Base-by-base conservation (phyloP, 2,797 vertebrate genomes). In the Pseudotriccus pelzelni region DNA sequence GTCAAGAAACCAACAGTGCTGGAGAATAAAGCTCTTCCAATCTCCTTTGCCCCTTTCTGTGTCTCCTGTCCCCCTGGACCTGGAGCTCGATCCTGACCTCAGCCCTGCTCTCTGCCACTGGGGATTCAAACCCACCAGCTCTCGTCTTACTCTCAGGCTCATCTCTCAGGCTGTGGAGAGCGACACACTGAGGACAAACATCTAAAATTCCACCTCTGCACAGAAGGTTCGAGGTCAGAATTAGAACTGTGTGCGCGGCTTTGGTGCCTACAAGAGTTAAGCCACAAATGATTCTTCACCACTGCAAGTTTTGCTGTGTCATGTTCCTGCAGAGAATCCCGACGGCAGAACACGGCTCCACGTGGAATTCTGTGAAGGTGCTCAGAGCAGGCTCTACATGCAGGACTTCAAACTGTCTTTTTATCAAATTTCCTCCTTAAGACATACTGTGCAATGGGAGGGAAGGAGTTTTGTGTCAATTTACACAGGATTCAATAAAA, bases 401-500 rank as follows among this genome's bases (percentile, higher is more conserved):
- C 9, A 79, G 53, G 47, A 50, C 32, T 70, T 59, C 36, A 58
- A 89, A 53, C n/a, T 25, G 4, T 5, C 13, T 79, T 72, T 81
- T 27, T 11, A 59, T 62, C n/a, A 69, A 3, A 50, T 79, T 55
- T 53, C 39, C 41, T 84, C 47, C 49, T 70, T 37, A 74, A 53
- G 41, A 84, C 30, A 72, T 21, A 32, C 37, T 50, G 44, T 70
- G 63, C 63, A 89, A 73, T 41, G 22, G 72, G 86, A 82, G 28
- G 50, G 72, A 90, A 95, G 73, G 11, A 67, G 60, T 74, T 91
- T 64, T 58, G 14, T 70, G 67, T 70, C 74, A 79, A 94, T 88
- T 84, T 94, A 91, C 46, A 87, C 12, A 70, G 14, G 60, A 88
- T 82, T 91, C 74, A 74, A 80, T 89, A 80, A 89, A 87, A 79